Evolutionary conservation across 2,113 vertebrate species (phyloP).

Genomic region (Suncus etruscus): DNA sequence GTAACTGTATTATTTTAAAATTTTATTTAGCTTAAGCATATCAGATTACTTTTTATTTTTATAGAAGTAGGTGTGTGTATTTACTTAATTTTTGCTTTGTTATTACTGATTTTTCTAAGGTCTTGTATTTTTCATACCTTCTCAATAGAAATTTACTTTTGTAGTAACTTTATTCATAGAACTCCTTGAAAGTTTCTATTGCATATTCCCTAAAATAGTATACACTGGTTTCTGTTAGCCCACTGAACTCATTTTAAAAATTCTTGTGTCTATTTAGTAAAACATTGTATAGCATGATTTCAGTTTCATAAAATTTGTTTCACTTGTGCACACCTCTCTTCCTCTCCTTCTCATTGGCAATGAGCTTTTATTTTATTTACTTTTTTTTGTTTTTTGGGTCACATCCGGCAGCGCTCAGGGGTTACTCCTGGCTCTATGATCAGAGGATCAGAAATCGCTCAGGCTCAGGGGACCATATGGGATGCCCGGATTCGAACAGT

Average conservation of each 20-base stretch:
- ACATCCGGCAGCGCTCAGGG: too few species aligned
- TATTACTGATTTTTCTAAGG: background rate
- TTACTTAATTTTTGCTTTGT: background rate
- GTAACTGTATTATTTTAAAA: background rate
- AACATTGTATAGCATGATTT: background rate
- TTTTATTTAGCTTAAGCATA: background rate
- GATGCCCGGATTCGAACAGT: too few species aligned
- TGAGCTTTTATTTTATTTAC: too few species aligned
- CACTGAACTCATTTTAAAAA: too few species aligned
- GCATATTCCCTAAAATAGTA: background rate
- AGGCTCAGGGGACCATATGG: too few species aligned
- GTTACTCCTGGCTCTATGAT: too few species aligned
- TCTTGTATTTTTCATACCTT: background rate
- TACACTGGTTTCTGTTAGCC: background rate
- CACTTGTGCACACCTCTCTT: too few species aligned
- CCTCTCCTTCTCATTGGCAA: too few species aligned
- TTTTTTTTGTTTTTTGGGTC: too few species aligned
- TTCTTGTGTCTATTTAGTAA: background rate
- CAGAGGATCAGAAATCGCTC: too few species aligned
- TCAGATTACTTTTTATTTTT: conserved; percentile 20
- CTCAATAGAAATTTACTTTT: background rate
- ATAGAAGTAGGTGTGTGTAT: background rate
- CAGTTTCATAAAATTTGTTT: background rate
- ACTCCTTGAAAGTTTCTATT: background rate
- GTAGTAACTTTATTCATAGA: background rate